Evolutionary conservation across 2,113 vertebrate genomes (phyloP).

Genomic region (Caretta caretta): DNA sequence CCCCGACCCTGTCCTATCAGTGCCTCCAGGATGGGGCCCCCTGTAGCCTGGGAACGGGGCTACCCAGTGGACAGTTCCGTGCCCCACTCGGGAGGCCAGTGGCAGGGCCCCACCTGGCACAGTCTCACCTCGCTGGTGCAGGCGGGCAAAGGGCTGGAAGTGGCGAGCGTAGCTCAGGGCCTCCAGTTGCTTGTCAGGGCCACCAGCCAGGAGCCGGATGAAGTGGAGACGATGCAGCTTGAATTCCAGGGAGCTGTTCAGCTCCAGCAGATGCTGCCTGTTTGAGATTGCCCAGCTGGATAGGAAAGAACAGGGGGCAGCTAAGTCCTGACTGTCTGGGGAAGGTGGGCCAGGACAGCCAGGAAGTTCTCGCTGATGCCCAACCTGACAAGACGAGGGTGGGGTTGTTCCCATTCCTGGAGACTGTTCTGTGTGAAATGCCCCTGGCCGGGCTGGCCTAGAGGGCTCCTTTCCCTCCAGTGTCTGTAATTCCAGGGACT

Average conservation of each 20-base stretch:
- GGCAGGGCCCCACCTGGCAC: neutral
- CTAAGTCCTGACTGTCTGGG: neutral
- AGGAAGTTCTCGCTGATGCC: too few species aligned
- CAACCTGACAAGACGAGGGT: too few species aligned
- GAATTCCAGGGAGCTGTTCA: constrained; percentile 92
- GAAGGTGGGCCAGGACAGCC: neutral
- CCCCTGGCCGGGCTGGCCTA: neutral
- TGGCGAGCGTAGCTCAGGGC: constrained; percentile 90
- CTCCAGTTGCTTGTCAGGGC: constrained; percentile 88
- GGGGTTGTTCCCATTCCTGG: neutral
- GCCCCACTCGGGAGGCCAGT: too few species aligned
- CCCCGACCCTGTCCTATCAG: neutral
- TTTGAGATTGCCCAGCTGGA: constrained; percentile 89
- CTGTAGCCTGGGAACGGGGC: neutral
- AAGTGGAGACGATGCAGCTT: constrained; percentile 91
- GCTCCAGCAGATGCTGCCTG: constrained; percentile 87
- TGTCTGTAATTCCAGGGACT: neutral
- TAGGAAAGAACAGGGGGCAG: neutral
- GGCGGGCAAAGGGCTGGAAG: constrained; percentile 90
- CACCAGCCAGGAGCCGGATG: constrained; percentile 88
- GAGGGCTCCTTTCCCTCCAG: neutral
- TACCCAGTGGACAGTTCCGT: too few species aligned
- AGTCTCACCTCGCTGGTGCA: constrained; percentile 88
- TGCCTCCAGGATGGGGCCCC: neutral
- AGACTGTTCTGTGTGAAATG: neutral